phyloP scores from a whole-genome alignment of 23 tunicate species.

The Styela clava region DNA sequence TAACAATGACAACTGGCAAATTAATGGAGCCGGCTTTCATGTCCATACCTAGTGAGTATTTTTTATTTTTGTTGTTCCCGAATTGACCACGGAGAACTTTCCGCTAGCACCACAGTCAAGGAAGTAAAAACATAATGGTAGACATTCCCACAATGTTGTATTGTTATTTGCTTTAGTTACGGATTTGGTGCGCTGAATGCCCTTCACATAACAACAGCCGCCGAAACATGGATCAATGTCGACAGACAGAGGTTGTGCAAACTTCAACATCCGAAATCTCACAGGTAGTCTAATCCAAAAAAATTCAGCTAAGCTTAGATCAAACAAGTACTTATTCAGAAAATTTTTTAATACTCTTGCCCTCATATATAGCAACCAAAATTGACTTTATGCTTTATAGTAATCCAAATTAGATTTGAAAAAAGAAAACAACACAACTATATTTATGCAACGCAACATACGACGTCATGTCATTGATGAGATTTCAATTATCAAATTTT shows the following conservation, averaged over 20 bases:
- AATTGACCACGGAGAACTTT: background rate
- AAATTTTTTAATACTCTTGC: too few species aligned
- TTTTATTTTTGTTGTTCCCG: background rate
- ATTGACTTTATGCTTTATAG: background rate
- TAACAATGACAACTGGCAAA: conserved; percentile 4
- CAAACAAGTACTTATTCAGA: background rate
- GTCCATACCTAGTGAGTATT: conserved; percentile 20
- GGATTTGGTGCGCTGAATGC: conserved; percentile 34
- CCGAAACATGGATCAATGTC: conserved; percentile 17
- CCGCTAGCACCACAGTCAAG: too few species aligned
- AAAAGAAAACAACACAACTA: background rate
- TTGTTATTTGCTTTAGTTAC: conserved; percentile 1
- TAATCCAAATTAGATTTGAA: background rate
- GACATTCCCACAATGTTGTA: background rate
- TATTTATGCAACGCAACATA: background rate
- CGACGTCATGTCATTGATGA: too few species aligned
- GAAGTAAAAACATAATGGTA: background rate
- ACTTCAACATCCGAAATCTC: background rate
- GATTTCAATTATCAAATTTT: too few species aligned
- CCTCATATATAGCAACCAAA: too few species aligned
- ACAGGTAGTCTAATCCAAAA: background rate
- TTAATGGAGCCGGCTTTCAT: conserved; percentile 28
- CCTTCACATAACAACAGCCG: conserved; percentile 1
- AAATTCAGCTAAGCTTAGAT: too few species aligned
- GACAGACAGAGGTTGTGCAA: conserved; percentile 1